A percentile compares a stretch with the other conserved stretches of the same genome.
These are phyloP conservation scores for Drosophila asahinai DNA, from an alignment of 1,140 invertebrate species.

Conservation along the genomic window DNA sequence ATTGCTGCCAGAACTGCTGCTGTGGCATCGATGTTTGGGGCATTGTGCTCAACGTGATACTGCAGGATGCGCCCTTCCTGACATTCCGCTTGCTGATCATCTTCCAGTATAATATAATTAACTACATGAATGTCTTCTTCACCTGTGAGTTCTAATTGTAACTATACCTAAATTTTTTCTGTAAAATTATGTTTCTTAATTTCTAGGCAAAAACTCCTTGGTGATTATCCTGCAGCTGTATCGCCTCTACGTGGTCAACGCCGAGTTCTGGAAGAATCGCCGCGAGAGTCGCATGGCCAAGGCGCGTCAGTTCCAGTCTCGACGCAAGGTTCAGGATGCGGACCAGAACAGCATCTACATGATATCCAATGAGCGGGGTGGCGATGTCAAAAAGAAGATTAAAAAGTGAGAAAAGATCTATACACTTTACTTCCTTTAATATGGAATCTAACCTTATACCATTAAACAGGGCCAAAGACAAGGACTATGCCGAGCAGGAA, in stretches of 20 bases:
- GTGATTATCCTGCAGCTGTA: conserved; percentile 95
- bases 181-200: conserved; percentile 82
- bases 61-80: conserved; percentile 94
- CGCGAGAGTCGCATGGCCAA: conserved; percentile 83
- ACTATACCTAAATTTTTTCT: accelerated
- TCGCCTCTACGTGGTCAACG: conserved; percentile 92
- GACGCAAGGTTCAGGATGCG: conserved; percentile 80
- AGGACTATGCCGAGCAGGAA: conserved; percentile 74
- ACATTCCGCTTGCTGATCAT: conserved; percentile 93
- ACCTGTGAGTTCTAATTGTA: conserved; percentile 89
- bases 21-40: conserved; percentile 94
- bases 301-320: conserved; percentile 84
- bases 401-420: conserved; percentile 75
- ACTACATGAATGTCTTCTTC: conserved; percentile 97
- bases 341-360: conserved; percentile 86
- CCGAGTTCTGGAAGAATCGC: conserved; percentile 87
- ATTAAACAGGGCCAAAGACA: conserved; percentile 64
- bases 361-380: conserved; percentile 86
- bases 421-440: too few species aligned
- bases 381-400: conserved; percentile 77
- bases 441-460: neutral
- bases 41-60: conserved; percentile 90
- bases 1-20: conserved; percentile 87
- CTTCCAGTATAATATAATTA: conserved; percentile 93
- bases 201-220: conserved; percentile 92